phyloP scores from a whole-genome alignment of 2,888 invertebrate species.

The Lycocerus yunnanus region DNA sequence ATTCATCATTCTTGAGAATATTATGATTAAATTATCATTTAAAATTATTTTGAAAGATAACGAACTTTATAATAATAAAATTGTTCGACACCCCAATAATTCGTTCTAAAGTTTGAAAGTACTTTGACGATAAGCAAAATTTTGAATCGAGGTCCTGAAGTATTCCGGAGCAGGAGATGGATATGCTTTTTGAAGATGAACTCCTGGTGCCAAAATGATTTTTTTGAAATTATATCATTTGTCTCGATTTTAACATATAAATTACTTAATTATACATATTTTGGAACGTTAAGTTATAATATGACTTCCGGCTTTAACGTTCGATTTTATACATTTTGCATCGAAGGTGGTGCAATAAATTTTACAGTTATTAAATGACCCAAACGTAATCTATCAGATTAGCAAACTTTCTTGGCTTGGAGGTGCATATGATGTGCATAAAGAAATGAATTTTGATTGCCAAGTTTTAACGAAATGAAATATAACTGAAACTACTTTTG shows the following conservation, averaged over 20 bases:
- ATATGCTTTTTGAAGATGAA: too few species aligned
- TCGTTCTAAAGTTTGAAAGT: neutral
- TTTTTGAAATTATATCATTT: neutral
- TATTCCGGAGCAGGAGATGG: too few species aligned
- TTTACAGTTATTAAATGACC: neutral
- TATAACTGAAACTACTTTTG: conserved; percentile 39
- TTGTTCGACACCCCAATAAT: neutral
- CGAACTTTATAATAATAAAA: neutral
- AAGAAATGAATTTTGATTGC: conserved; percentile 7
- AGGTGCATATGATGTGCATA: neutral
- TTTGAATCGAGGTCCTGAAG: too few species aligned
- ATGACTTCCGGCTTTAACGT: conserved; percentile 12
- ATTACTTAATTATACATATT: neutral
- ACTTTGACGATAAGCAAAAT: neutral
- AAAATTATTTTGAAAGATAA: neutral
- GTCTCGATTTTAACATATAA: neutral
- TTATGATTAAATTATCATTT: neutral
- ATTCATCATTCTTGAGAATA: neutral
- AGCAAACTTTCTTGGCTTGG: neutral
- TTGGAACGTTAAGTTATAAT: conserved; percentile 5
- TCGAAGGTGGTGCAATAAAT: neutral
- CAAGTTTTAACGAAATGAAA: conserved; percentile 27
- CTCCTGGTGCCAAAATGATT: conserved; percentile 1
- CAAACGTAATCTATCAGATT: neutral
- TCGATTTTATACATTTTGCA: neutral